Evolutionary conservation across 2,797 vertebrate genomes (phyloP), one percentile per base, ranked within the genome.

Genomic region (Myotis findleyi): DNA sequence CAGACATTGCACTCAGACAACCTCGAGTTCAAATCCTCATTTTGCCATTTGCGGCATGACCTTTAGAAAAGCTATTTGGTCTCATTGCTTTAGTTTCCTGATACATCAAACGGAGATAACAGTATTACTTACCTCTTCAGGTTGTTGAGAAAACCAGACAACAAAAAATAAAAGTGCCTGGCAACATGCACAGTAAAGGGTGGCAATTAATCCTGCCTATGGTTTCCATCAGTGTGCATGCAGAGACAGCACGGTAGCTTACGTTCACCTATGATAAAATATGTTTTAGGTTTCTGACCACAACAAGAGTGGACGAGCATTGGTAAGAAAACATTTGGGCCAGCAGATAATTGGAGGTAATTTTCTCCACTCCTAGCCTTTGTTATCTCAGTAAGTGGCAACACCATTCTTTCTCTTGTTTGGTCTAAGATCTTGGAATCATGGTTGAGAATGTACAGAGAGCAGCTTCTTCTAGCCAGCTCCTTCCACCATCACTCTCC

Each of bases 71-170:
- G 27, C n/a, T 75, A 49, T 53, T 79, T 68, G 69, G 38, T 57
- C 27, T 91, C n/a, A 55, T 77, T 49, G 51, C 57, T 53, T 87
- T 33, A 57, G 64, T 79, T 89, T 86, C 49, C 82, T 95, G 17
- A 79, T 53, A 20, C 30, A 21, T 49, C 41, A 86, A 83, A 21
- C 20, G 27, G 38, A 89, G 77, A 92, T 88, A 38, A 53, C 47
- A 55, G n/a, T 51, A 81, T 71, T 75, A 69, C 53, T 85, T 86
- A 76, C 33, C 47, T 73, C 79, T 94, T 66, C 8, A 53, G 33
- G 20, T 51, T 51, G 41, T 73, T 88, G 33, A 91, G 36, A 96
- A 95, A 93, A 57, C 89, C 23, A 66, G 30, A 85, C 13, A 80
- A n/a, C 53, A 96, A 87, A 87, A 87, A 16, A 76, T 57, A 55